These are phyloP conservation scores for Antechinus flavipes DNA, from an alignment of 2,113 vertebrate genomes.

Conservation along the genomic window DNA sequence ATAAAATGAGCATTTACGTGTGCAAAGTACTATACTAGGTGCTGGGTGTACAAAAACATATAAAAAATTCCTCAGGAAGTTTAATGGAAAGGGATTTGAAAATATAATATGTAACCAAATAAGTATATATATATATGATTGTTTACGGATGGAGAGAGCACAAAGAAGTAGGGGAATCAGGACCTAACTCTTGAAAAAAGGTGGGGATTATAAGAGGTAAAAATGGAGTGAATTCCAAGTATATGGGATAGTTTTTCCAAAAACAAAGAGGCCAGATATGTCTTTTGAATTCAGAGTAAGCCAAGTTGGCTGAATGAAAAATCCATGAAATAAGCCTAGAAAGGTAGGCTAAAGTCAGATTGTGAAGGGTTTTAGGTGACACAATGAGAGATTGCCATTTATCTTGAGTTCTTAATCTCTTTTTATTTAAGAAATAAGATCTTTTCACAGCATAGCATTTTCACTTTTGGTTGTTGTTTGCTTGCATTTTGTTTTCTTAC, in stretches of 20 bases:
- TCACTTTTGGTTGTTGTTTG: no score
- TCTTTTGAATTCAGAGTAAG: background rate
- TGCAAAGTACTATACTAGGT: background rate
- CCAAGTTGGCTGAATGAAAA: background rate
- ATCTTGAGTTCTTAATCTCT: background rate
- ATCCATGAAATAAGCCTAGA: background rate
- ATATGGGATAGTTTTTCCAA: background rate
- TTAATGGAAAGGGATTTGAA: background rate
- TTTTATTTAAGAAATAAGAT: background rate
- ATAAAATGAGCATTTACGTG: background rate
- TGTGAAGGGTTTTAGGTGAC: background rate
- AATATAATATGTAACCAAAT: background rate
- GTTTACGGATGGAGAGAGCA: background rate
- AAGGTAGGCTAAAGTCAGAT: background rate
- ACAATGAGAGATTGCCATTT: background rate
- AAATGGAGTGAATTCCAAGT: background rate
- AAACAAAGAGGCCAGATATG: background rate
- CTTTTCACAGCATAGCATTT: background rate
- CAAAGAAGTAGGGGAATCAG: background rate
- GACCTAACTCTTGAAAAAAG: background rate
- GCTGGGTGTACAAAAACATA: background rate
- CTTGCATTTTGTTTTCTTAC: no score
- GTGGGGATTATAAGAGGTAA: background rate
- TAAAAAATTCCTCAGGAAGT: background rate
- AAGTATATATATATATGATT: background rate